These are phyloP conservation scores for Neotragus moschatus DNA, from an alignment of 2,113 vertebrate genomes.

Conservation along the genomic window DNA sequence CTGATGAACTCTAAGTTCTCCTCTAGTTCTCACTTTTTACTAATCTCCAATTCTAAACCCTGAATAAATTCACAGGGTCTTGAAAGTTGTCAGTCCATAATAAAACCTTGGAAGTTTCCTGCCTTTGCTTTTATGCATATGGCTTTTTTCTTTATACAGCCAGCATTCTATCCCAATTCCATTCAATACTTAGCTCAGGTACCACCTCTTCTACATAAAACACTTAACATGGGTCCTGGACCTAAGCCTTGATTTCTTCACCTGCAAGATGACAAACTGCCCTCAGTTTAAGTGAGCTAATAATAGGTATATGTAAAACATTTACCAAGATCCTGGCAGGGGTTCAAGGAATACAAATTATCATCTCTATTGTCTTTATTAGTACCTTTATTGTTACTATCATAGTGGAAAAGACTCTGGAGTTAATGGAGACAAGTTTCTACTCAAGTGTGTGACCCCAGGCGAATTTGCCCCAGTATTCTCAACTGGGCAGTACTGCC, in stretches of 20 bases:
- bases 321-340: not conserved
- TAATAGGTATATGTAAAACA: not conserved
- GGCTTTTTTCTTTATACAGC: not conserved
- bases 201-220: not conserved
- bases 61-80: not conserved
- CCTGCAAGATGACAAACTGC: not conserved
- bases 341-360: not conserved
- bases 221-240: not conserved
- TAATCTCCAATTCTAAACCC: not conserved
- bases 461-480: not conserved
- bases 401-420: not conserved
- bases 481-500: not conserved
- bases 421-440: not conserved
- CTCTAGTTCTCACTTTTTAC: not conserved
- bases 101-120: not conserved
- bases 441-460: not conserved
- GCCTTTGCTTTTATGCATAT: not conserved
- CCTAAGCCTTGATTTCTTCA: not conserved
- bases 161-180: not conserved
- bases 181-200: not conserved
- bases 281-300: not conserved
- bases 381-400: not conserved
- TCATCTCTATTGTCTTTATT: not conserved
- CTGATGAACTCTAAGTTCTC: not conserved
- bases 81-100: not conserved